Evolutionary conservation across 2,113 vertebrate genomes (phyloP).

Genomic region (Choloepus hoffmanni): DNA sequence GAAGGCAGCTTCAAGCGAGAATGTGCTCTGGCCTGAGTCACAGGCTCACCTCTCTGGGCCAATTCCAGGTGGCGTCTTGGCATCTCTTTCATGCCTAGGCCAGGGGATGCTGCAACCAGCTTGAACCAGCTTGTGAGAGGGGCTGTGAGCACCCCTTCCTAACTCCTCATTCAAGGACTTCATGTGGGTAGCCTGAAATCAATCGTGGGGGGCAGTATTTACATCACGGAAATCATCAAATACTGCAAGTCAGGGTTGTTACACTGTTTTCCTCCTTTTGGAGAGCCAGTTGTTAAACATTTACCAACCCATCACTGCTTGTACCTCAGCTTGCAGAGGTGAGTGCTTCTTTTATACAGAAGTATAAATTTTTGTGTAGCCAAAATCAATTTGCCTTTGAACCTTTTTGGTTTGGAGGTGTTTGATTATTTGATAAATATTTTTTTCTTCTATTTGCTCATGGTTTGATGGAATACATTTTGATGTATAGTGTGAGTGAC

Average conservation of each 20-base stretch:
- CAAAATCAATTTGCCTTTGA: neutral
- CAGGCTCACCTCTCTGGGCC: neutral
- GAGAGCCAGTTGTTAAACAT: neutral
- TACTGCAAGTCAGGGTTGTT: neutral
- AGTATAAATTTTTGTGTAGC: neutral
- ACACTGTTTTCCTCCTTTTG: neutral
- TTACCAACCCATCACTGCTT: neutral
- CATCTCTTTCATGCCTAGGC: neutral
- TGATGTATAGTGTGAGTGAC: neutral
- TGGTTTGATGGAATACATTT: slow-evolving; percentile 18
- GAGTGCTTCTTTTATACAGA: neutral
- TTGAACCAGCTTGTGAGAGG: neutral
- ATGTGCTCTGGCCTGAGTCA: neutral
- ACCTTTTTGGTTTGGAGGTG: slow-evolving; percentile 26
- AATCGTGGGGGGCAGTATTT: neutral
- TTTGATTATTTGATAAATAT: neutral
- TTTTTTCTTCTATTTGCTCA: neutral
- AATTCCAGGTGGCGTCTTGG: neutral
- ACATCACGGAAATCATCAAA: neutral
- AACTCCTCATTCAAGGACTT: neutral
- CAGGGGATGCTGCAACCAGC: neutral
- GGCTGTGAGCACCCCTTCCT: neutral
- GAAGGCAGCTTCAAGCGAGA: neutral
- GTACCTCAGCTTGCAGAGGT: neutral
- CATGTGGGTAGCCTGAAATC: neutral